Evolutionary conservation across 2,797 vertebrate genomes (phyloP), one percentile per base, ranked within the genome.

Genomic region (Zonotrichia albicollis): DNA sequence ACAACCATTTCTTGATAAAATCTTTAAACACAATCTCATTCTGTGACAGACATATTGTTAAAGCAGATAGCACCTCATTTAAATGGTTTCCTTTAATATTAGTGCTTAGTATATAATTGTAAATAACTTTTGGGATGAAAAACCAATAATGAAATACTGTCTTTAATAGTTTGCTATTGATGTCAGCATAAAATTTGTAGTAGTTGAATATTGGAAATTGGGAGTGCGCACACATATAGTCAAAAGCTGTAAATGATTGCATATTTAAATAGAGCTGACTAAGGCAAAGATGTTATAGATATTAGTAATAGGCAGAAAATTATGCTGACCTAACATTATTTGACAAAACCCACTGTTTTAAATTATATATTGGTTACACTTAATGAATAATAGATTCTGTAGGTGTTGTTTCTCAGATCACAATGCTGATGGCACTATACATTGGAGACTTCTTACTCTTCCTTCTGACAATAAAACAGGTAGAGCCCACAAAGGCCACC

Each of bases 21-120:
- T 99, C 99, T 99, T 99, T 99, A 99, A 99, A 99, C 99, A 99
- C 99, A 99, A 99, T 99, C 99, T 99, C 99, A 99, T 99, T 99
- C 98, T 98, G 98, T 99, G 99, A 99, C 99, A 99, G 99, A 99
- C 99, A 99, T 99, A 99, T 99, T 99, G 99, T 99, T 98, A 98
- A 99, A 98, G 99, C 98, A 99, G 99, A 99, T 99, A 99, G 99
- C 98, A 99, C 99, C 99, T 99, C 99, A 99, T 99, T 99, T 99
- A 99, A 99, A 99, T 98, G 98, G 98, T 99, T 99, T 98, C 98
- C 99, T 99, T 99, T 99, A 99, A 99, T 99, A 99, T 99, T 99
- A 99, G 98, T 99, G 99, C 99, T 99, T 99, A 99, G 99, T 99
- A 99, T 99, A 99, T 99, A 99, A 99, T 99, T 99, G 99, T 99